Base-by-base conservation (phyloP, 2,113 vertebrate genomes). In the Hippolais icterina region DNA sequence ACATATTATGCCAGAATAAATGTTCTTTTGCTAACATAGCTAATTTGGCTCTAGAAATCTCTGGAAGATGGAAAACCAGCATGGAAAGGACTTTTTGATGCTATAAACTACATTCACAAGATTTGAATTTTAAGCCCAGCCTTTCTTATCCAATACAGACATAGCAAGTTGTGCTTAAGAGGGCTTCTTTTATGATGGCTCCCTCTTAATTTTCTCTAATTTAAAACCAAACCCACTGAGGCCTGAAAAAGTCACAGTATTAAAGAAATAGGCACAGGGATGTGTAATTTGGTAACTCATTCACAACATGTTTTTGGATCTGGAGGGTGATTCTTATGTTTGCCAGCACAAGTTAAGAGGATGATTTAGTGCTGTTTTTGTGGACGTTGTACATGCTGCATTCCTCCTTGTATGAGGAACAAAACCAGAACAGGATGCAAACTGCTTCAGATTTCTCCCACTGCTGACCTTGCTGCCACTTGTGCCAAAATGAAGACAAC, bases 401-500 rank as follows among this genome's bases (percentile, higher is more conserved):
- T 60, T 80, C 79, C 28, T 85, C 35, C 72, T 88, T 2, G 1
- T 59, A 69, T 19, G 4, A 21, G 42, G 66, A 79, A 81, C 64
- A 93, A 92, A 96, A 89, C 20, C 57, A 70, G 42, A 59, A 76
- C 79, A 94, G 92, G 96, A 93, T 91, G 92, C 76, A 79, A 93
- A 95, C 86, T 11, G 72, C 95, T 91, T 90, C 87, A 93, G 65
- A 80, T 95, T 94, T 95, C 87, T 96, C 56, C 87, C 70, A 80
- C 68, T 89, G 65, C 94, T 97, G 95, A 94, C 94, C 90, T 86
- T 31, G 59, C 83, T 82, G 71, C 87, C 60, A 80, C 93, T 91
- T 84, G 72, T 85, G 84, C 64, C 89, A 91, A 96, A 90, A 95
- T 28, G 90, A 93, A 96, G 94, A 96, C 90, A 97, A 96, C 94